Evolutionary conservation across 2,888 invertebrate species (phyloP).

Genomic region (Rhamphomyia laevipes): DNA sequence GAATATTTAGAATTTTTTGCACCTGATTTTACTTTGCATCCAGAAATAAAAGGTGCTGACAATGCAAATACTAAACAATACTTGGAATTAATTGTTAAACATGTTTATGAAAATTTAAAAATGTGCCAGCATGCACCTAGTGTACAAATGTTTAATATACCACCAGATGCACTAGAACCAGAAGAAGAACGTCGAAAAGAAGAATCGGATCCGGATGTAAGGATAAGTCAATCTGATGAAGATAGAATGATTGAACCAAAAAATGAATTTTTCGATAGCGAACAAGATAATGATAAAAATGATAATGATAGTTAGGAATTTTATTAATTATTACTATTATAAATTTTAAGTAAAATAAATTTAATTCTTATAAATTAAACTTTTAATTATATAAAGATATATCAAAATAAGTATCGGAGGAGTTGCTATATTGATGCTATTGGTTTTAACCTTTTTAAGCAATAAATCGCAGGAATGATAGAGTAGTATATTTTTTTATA

Average conservation of each 20-base stretch:
- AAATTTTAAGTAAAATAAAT: no score
- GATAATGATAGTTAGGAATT: no score
- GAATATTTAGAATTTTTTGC: constrained; percentile 96
- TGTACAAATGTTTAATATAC: constrained; percentile 95
- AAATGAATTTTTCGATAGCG: constrained; percentile 84
- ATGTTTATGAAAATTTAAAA: constrained; percentile 85
- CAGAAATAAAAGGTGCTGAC: constrained; percentile 77
- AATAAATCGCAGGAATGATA: no score
- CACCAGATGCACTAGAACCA: constrained; percentile 64
- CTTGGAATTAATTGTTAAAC: constrained; percentile 66
- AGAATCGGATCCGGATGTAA: constrained; percentile 72
- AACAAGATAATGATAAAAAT: constrained; percentile 39
- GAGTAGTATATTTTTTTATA: no score
- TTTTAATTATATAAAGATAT: no score
- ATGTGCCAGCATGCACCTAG: constrained; percentile 89
- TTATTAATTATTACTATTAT: no score
- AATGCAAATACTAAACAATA: constrained; percentile 96
- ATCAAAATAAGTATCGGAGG: no score
- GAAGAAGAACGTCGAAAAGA: constrained; percentile 54
- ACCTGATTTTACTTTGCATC: constrained; percentile 92
- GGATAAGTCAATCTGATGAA: constrained; percentile 63
- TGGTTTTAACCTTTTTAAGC: no score
- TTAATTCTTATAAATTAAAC: no score
- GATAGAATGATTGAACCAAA: constrained; percentile 73
- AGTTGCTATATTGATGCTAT: no score